Evolutionary conservation across 1,140 invertebrate genomes (phyloP).

Genomic region (Bombus affinis): DNA sequence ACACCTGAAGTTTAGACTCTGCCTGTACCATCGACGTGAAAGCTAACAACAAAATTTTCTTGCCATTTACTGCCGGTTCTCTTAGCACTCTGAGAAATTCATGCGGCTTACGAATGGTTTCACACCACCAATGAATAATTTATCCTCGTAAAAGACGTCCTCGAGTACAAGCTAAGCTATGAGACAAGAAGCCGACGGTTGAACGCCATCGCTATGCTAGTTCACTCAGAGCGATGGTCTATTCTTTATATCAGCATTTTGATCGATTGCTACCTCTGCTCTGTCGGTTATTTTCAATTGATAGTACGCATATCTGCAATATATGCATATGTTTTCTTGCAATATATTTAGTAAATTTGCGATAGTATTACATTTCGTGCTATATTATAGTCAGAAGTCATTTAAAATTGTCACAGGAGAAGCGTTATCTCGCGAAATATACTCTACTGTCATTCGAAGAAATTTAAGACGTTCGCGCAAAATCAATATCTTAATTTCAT

Average conservation of each 20-base stretch:
- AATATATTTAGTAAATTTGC: background rate
- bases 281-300: background rate
- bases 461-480: background rate
- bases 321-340: too few species aligned
- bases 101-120: background rate
- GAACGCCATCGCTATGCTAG: background rate
- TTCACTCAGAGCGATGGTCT: background rate
- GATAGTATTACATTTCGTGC: background rate
- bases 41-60: background rate
- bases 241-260: background rate
- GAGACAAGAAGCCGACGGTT: background rate
- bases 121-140: constrained; percentile 9
- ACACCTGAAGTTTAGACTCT: background rate
- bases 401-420: background rate
- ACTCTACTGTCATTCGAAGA: background rate
- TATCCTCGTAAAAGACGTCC: background rate
- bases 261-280: background rate
- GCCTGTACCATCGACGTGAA: too few species aligned
- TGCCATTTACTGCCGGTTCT: too few species aligned
- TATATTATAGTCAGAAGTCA: background rate
- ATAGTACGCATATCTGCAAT: background rate
- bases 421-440: background rate
- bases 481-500: background rate
- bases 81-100: too few species aligned
- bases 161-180: background rate